Base-by-base conservation (phyloP, 2,797 vertebrate genomes). In the Phylloscopus collybita region DNA sequence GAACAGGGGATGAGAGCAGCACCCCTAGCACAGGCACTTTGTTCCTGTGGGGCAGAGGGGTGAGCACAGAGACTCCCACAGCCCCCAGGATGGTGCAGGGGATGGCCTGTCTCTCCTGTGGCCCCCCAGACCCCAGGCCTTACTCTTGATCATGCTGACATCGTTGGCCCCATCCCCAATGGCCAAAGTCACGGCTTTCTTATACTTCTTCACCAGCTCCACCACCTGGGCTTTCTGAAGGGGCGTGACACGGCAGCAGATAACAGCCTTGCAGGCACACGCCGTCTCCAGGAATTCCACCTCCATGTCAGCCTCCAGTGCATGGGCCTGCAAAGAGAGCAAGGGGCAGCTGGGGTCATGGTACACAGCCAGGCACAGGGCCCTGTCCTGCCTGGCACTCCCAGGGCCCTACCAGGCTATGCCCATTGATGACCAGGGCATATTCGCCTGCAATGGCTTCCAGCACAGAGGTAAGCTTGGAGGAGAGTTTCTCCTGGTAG, bases 61-160 rank as follows among this genome's bases (percentile, higher is more conserved):
- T 5, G 5, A 70, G 51, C 29, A 45, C 15, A 53, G 57, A 49
- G 34, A 57, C 45, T 78, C 70, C 61, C 54, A 56, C 0, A 0
- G 23, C 32, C 40, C 50, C 15, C 4, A 6, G 51, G 40, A 56
- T 1, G 17, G 45, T 22, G 32, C 16, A 19, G 49, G 21, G 15
- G 5, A 5, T 3, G 36, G 36, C 47, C 30, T 40, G 9, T 40
- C 36, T 18, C 47, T 57, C 34, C 45, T 17, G 10, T 2, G 1
- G 9, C 38, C 47, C 19, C 51, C 67, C 51, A n/a, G n/a, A 22
- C 32, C 22, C 25, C 38, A 22, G 40, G 27, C 96, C 99, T 98
- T 97, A 99, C 99, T 99, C 96, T 99, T 99, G 96, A 99, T 99
- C 99, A 99, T 99, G 98, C 99, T 99, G 97, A 99, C 98, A 0